Evolutionary conservation across 2,888 invertebrate genomes (phyloP), one percentile per base, ranked within the genome.

Genomic region (Arctia plantaginis): DNA sequence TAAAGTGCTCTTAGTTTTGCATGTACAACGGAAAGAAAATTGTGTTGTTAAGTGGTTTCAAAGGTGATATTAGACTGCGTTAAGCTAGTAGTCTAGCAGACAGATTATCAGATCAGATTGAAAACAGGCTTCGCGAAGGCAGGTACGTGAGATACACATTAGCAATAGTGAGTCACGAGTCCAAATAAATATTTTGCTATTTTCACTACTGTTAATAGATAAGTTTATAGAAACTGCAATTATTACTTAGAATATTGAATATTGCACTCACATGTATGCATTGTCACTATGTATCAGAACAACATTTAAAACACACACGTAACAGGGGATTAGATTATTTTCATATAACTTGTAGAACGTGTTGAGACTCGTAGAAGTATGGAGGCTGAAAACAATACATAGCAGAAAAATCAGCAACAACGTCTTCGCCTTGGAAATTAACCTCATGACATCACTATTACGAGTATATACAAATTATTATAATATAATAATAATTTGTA

Each of bases 81-180:
- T 66, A 39, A 3, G 12, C 30, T 62, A 30, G 30, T 62, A 62
- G 62, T 30, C 15, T 62, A 62, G 62, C 30, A 62, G 62, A 30
- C 30, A 30, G 62, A 62, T 62, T 62, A 62, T 62, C 62, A 62
- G 62, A 62, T 62, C 30, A 62, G 62, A 62, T 62, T 62, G 62
- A 62, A 62, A 62, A 62, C 62, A 62, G 62, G 30, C 62, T 62
- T 62, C 62, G 27, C 18, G 30, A 18, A 62, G 6, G 18, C 30
- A 59, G 8, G 18, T 30, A 18, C 27, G 62, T 27, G 18, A 62
- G 30, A 8, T 62, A 62, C 15, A 62, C 62, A 62, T 30, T 62
- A 62, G 62, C 30, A 1, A 62, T 15, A 0, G 13, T 30, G 18
- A 62, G 27, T 62, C 62, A 30, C 30, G 62, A 62, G 6, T 6